phyloP scores from a whole-genome alignment of 2,888 invertebrate genomes.

The Griposia aprilina region DNA sequence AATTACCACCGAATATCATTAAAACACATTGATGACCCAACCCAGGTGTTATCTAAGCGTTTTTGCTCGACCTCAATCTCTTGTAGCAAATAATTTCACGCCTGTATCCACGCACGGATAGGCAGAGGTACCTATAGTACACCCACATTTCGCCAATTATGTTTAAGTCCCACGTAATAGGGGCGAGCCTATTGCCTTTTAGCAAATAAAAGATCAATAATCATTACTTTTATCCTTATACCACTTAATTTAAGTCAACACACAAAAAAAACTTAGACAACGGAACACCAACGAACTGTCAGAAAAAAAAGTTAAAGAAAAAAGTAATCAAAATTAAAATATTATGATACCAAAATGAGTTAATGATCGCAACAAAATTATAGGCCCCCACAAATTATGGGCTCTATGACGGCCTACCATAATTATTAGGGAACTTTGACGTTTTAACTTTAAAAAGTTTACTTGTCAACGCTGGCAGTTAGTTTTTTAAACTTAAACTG shows the following conservation, averaged over 20 bases:
- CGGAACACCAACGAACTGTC: constrained; percentile 46
- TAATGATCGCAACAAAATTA: constrained; percentile 65
- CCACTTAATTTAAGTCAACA: constrained; percentile 24
- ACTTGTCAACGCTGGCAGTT: constrained; percentile 42
- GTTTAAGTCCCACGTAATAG: too few species aligned
- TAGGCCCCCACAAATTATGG: constrained; percentile 53
- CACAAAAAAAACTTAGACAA: constrained; percentile 1
- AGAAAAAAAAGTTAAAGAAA: constrained; percentile 39
- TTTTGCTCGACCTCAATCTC: background rate
- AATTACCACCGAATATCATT: background rate
- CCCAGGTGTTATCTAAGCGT: background rate
- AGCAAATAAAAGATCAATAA: background rate
- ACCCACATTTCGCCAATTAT: too few species aligned
- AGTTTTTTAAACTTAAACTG: constrained; percentile 19
- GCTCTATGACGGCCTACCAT: constrained; percentile 62
- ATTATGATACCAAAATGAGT: constrained; percentile 57
- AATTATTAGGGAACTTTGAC: constrained; percentile 64
- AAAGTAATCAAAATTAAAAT: constrained; percentile 65
- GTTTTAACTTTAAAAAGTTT: constrained; percentile 59
- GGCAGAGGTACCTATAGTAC: too few species aligned
- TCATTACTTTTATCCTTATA: background rate
- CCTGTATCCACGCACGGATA: too few species aligned
- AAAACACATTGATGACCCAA: background rate
- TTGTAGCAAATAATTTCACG: too few species aligned
- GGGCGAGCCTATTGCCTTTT: too few species aligned